Evolutionary conservation across 2,797 vertebrate species (phyloP).

Genomic region (Phrynocephalus forsythii): DNA sequence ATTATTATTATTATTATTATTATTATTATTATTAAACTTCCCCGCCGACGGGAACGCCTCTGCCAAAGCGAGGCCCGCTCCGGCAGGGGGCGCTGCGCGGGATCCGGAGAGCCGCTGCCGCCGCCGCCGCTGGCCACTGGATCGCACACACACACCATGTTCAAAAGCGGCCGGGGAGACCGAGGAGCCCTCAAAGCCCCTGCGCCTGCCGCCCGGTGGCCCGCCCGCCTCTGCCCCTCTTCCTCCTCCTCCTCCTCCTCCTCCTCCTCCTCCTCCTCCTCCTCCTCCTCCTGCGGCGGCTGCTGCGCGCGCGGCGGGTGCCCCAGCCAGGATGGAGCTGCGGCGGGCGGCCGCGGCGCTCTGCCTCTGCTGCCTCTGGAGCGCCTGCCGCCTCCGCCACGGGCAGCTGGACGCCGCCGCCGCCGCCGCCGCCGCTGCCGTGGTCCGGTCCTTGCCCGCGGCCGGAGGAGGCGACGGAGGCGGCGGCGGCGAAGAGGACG

Average conservation of each 20-base stretch:
- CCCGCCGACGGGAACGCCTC: too few relatives aligned
- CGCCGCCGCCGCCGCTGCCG: constrained; percentile 31
- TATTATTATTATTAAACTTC: too few relatives aligned
- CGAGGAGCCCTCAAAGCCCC: constrained; percentile 77
- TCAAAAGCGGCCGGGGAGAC: constrained; percentile 84
- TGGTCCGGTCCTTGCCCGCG: constrained; percentile 42
- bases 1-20: too few relatives aligned
- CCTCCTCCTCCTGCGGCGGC: too few relatives aligned
- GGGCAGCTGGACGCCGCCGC: constrained; percentile 79
- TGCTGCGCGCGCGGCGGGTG: not conserved
- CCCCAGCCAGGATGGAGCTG: constrained; percentile 77
- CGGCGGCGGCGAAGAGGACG: not conserved
- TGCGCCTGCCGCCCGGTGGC: constrained; percentile 15
- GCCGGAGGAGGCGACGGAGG: not conserved
- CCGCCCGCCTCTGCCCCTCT: too few relatives aligned
- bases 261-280: not conserved
- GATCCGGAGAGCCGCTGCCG: not conserved
- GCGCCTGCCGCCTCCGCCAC: constrained; percentile 81
- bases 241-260: not conserved
- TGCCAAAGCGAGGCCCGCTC: not conserved
- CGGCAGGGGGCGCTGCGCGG: constrained; percentile 54
- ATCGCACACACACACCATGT: constrained; percentile 71
- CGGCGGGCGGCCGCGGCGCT: constrained; percentile 80
- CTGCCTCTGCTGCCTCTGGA: constrained; percentile 83
- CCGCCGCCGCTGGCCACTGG: not conserved